Evolutionary conservation across 2,888 invertebrate genomes (phyloP), one percentile per base, ranked within the genome.

Genomic region (Philopedon plagiatum): DNA sequence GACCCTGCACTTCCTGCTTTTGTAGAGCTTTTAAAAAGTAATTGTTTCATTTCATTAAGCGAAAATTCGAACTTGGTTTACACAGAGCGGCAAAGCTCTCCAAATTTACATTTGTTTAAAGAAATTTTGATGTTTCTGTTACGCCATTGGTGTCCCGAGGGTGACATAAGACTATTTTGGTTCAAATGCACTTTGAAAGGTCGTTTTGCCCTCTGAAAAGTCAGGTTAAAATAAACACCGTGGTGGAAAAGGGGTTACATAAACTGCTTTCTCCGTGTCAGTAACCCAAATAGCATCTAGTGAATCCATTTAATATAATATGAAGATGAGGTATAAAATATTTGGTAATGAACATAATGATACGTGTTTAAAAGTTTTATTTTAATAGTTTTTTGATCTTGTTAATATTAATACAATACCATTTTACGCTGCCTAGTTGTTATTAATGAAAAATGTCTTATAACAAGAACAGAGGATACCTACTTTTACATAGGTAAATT

Each of bases 201-300:
- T 58, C 58, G 15, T 56, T 41, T 41, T 56, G 44, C 65, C 65
- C 65, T 39, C 19, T 29, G 1, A 26, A 65, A 32, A 23, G 65
- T 56, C 65, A 65, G 56, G 65, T 65, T 65, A 26, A 41, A 41
- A 23, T 41, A 41, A 41, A 58, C 39, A 58, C 23, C 13, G 1
- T 39, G 26, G 23, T 54, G 15, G 61, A 65, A 63, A 65, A 65
- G 65, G 57, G 65, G 65, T 65, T 65, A 65, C 44, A 39, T 63
- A 54, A 58, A 58, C 39, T 21, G 26, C 44, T 65, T 44, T 44
- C 41, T 9, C 29, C 29, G 65, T 56, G 37, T 56, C 19, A 65
- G 39, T 65, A 54, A 41, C 56, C 56, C 29, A 65, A 56, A 64
- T 64, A 39, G n/a, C n/a, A 29, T 5, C 3, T 29, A 29, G 7